phyloP scores from a whole-genome alignment of 2,888 invertebrate genomes.

The Omphaloscelis lunosa region DNA sequence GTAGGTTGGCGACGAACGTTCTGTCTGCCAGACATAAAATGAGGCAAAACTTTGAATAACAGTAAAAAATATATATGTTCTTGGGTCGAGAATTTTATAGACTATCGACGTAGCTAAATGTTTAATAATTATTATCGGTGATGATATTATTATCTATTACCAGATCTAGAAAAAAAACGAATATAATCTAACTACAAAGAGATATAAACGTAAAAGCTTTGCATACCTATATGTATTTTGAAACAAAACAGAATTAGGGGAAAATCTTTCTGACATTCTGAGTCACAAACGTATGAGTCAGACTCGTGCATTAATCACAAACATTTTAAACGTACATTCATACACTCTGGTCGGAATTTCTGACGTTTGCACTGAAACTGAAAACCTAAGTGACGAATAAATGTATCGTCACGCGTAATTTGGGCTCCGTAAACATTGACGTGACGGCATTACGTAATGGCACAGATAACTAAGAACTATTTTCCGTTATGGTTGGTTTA shows the following conservation, averaged over 20 bases:
- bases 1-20: constrained; percentile 46
- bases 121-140: no score
- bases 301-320: constrained; percentile 51
- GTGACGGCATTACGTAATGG: constrained; percentile 34
- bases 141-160: constrained; percentile 2
- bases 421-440: constrained; percentile 73
- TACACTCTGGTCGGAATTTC: constrained; percentile 14
- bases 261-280: constrained; percentile 28
- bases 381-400: constrained; percentile 69
- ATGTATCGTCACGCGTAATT: constrained; percentile 78
- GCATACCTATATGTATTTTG: constrained; percentile 11
- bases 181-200: background rate
- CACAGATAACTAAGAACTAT: constrained; percentile 42
- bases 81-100: constrained; percentile 39
- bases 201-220: background rate
- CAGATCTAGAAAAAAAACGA: constrained; percentile 1
- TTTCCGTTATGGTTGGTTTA: constrained; percentile 52
- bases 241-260: constrained; percentile 8
- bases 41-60: constrained; percentile 40
- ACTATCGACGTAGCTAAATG: constrained; percentile 28
- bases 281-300: constrained; percentile 49
- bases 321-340: constrained; percentile 41
- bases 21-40: constrained; percentile 39
- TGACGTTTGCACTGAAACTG: constrained; percentile 41
- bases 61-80: constrained; percentile 38